Percentiles rank a stretch among this genome's conserved stretches.
phyloP scores from a whole-genome alignment of 2,888 invertebrate species.

The Carabus problematicus region DNA sequence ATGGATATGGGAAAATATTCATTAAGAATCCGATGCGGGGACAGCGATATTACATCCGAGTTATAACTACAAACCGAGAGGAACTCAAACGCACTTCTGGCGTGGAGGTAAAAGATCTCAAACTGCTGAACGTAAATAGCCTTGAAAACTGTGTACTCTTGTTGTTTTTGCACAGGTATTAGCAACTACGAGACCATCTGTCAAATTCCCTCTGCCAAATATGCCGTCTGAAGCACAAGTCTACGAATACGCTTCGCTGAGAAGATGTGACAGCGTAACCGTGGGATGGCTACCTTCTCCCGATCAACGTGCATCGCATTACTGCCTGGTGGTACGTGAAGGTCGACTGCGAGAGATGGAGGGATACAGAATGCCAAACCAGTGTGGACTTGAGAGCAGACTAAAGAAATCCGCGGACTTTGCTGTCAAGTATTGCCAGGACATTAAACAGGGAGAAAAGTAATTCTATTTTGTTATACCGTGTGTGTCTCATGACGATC shows the following conservation, averaged over 20 bases:
- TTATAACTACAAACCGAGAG: constrained; percentile 62
- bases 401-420: constrained; percentile 58
- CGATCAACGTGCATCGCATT: constrained; percentile 55
- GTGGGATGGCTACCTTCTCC: constrained; percentile 67
- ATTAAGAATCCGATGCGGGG: constrained; percentile 58
- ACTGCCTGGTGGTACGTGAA: constrained; percentile 59
- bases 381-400: constrained; percentile 59
- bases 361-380: constrained; percentile 56
- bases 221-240: constrained; percentile 63
- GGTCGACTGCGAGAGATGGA: constrained; percentile 52
- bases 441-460: constrained; percentile 50
- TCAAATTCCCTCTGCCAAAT: constrained; percentile 62
- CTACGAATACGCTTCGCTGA: constrained; percentile 61
- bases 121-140: background rate
- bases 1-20: constrained; percentile 59
- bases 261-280: constrained; percentile 63
- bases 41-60: constrained; percentile 62
- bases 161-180: constrained; percentile 57
- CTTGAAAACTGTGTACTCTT: constrained; percentile 1
- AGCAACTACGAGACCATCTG: constrained; percentile 58
- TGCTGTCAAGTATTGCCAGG: constrained; percentile 56
- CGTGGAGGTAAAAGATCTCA: constrained; percentile 64
- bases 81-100: constrained; percentile 61
- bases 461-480: constrained; percentile 40
- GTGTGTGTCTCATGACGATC: too few species aligned